These are phyloP conservation scores for Apomyelois bistriatella DNA, from an alignment of 2,888 invertebrate genomes.

Conservation along the genomic window DNA sequence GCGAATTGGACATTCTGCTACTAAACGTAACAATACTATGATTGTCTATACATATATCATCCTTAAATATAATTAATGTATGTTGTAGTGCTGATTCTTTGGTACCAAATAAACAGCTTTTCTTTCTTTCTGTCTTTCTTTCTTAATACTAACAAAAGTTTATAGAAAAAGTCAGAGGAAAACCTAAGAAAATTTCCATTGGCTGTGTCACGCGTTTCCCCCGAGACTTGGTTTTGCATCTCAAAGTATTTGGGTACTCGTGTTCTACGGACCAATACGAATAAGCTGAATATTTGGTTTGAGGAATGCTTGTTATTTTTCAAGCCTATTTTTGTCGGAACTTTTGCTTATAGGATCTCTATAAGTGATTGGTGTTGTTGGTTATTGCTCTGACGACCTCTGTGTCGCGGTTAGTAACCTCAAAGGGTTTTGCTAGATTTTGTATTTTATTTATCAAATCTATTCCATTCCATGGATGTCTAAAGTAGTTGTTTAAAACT, in stretches of 20 bases:
- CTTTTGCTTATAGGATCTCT: not conserved
- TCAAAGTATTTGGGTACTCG: not conserved
- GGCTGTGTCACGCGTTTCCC: not conserved
- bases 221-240: not conserved
- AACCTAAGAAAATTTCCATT: not conserved
- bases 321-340: not conserved
- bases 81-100: no score
- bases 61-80: no score
- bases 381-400: not conserved
- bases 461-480: no score
- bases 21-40: no score
- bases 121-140: no score
- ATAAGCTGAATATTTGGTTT: not conserved
- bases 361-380: constrained; percentile 6
- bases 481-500: no score
- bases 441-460: not conserved
- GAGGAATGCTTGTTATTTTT: constrained; percentile 5
- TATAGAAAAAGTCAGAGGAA: not conserved
- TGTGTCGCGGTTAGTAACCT: not conserved
- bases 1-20: no score
- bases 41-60: not conserved
- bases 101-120: no score
- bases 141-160: no score
- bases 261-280: not conserved
- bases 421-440: not conserved